Base-by-base conservation (phyloP, 2,888 invertebrate species). In the Tholera decimalis region DNA sequence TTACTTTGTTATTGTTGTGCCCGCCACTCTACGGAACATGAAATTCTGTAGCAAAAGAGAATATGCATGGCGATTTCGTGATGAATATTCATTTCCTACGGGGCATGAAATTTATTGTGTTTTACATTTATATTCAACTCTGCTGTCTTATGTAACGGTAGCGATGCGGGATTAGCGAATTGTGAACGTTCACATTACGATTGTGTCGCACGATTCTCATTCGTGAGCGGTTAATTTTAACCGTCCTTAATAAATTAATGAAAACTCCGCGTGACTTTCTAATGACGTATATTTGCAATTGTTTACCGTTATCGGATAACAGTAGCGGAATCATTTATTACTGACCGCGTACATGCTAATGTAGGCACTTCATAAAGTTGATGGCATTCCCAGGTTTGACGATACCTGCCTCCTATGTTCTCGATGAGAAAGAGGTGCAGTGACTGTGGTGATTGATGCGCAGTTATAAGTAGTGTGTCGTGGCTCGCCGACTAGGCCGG, bases 51-150 rank as follows among this genome's bases (percentile, higher is more conserved):
- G 92, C 91, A 89, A 92, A 93, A 91, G 93, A 94, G 95, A 95
- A 95, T 95, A 95, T 95, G 95, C 94, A 94, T 95, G 94, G 95
- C 95, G 93, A 95, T 95, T 94, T 95, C 94, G 94, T 95, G 95
- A 95, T 95, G 95, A 95, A 95, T 95, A 95, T 95, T 95, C 95
- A 95, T 95, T 95, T 95, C 94, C 95, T 95, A 95, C 95, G 93
- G 95, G 94, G 94, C 95, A 95, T 95, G 95, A 95, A 95, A 95
- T 95, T 95, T 95, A 95, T 95, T 94, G 95, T 95, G 95, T 95
- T 95, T 95, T 94, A 95, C 95, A 95, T 95, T 95, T 95, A 94
- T 95, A 95, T 95, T 95, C 95, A 92, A 95, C 92, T 95, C 94
- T 91, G 93, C 91, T 91, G 93, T 94, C 95, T 95, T 95, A 95